Conservation (phyloP, 2,113 vertebrate species). For the Catagonus wagneri region DNA sequence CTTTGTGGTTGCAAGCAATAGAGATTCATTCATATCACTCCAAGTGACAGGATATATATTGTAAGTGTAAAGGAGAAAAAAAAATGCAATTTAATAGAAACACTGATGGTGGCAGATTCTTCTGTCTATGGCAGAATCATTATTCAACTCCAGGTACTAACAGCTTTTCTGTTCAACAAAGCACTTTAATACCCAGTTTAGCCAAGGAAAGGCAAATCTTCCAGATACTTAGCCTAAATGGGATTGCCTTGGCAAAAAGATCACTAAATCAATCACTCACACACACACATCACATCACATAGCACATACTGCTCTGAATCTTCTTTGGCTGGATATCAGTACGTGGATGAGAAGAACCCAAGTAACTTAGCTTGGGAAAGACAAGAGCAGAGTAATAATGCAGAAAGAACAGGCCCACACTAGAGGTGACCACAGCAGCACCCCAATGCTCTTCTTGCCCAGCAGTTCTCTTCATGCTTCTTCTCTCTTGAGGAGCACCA, state of each 20-base stretch:
- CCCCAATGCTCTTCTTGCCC: background rate
- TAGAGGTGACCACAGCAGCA: background rate
- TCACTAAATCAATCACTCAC: background rate
- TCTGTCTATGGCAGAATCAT: slow-evolving; percentile 6
- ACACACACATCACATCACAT: background rate
- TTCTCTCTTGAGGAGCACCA: background rate
- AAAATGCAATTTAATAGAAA: slow-evolving; percentile 24
- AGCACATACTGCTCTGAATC: background rate
- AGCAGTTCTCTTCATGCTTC: background rate
- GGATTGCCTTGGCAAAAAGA: background rate
- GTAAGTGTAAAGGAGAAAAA: background rate
- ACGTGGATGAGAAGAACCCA: background rate
- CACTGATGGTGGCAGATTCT: background rate
- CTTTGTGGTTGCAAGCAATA: background rate
- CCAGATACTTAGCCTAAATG: background rate
- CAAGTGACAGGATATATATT: slow-evolving; percentile 30
- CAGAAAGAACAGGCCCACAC: background rate
- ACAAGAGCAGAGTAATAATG: background rate
- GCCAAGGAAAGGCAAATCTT: background rate
- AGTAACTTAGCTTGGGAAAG: background rate
- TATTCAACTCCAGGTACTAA: background rate
- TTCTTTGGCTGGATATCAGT: background rate
- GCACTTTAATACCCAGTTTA: background rate
- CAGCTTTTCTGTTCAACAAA: slow-evolving; percentile 50
- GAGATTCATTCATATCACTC: background rate